Base-by-base conservation (phyloP, 2,113 vertebrate species). In the Emydocephalus ijimae region DNA sequence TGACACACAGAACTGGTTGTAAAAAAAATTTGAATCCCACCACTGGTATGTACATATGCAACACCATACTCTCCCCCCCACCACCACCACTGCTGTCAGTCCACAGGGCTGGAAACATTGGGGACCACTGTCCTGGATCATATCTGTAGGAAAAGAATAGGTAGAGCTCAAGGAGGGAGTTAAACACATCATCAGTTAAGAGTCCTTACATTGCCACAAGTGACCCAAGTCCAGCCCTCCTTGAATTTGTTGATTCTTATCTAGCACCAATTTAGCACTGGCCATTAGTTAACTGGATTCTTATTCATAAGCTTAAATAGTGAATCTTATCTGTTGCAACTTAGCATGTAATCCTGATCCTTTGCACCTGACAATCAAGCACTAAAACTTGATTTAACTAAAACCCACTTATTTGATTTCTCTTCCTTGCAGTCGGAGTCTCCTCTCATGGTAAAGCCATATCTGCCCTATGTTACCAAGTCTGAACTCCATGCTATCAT, bases 401-500 rank as follows among this genome's bases (percentile, higher is more conserved):
- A 89, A 92, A 55, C 91, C 90, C 91, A 1, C 0, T 26, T 1
- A 11, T 29, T 64, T 92, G 14, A 55, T 95, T 92, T 94, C 23
- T 21, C 95, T 96, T 12, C 12, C 11, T 48, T 52, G n/a, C 95
- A 99, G 99, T 97, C 97, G 1, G 98, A 99, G 50, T 97, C 98
- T 45, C 97, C 98, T 57, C 98, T 99, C 56, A 93, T 99, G 92
- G 97, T 99, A 64, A 96, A 91, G 21, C 98, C 98, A 0, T 98
- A 98, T 92, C 95, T 99, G 89, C 94, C 96, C 0, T 74, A 96
- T 0, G 56, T 99, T 61, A 99, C 98, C 54, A 93, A 91, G 92
- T 99, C 98, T 1, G 98, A 99, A 94, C 98, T 99, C 45, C 98
- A 98, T 4, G 98, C 98, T 1, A 90, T 99, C 90, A 98, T 99